These are phyloP conservation scores for Urocyon cinereoargenteus DNA, from an alignment of 2,797 vertebrate genomes.

Conservation along the genomic window DNA sequence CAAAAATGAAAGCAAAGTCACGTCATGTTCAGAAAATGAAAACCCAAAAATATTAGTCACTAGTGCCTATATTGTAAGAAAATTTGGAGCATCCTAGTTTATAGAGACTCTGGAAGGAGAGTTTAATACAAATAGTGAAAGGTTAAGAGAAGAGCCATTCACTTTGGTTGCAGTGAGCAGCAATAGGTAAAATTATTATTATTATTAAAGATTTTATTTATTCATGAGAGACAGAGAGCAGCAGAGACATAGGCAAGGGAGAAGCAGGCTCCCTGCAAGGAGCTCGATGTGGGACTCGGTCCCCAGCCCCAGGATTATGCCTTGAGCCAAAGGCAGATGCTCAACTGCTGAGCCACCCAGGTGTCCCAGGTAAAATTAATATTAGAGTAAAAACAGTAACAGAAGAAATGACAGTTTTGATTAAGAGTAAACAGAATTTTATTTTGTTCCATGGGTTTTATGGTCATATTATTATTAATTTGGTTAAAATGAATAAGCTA, in stretches of 20 bases:
- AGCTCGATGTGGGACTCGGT: too few relatives aligned
- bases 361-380: not conserved
- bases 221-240: too few relatives aligned
- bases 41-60: not conserved
- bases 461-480: not conserved
- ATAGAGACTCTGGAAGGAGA: not conserved
- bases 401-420: not conserved
- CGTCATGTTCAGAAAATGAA: not conserved
- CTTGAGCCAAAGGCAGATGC: too few relatives aligned
- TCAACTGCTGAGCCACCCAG: too few relatives aligned
- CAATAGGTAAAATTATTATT: not conserved
- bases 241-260: too few relatives aligned
- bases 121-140: not conserved
- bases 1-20: not conserved
- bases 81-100: not conserved
- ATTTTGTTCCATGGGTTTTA: not conserved
- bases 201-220: not conserved
- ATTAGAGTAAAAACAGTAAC: not conserved
- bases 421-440: not conserved
- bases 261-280: too few relatives aligned
- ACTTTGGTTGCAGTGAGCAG: not conserved
- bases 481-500: not conserved
- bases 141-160: not conserved
- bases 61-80: not conserved
- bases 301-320: too few relatives aligned